These are phyloP conservation scores for Cephalopterus ornatus DNA, from an alignment of 2,113 vertebrate species.

Conservation along the genomic window DNA sequence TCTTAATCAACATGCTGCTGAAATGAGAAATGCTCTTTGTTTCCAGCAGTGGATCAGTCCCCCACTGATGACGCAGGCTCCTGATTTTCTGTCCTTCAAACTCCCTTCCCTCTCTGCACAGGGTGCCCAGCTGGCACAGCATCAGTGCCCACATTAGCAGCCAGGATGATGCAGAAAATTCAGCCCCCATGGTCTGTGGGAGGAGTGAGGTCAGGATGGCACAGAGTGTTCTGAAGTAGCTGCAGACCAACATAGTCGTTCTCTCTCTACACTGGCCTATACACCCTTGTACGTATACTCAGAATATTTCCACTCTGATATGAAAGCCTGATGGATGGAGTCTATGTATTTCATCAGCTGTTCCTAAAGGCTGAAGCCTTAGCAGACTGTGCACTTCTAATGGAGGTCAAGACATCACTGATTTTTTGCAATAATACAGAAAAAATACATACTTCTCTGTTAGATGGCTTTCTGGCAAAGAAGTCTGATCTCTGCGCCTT, in stretches of 20 bases:
- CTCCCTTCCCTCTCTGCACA: background rate
- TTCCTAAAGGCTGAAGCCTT: background rate
- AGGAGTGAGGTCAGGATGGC: background rate
- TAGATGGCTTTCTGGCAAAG: background rate
- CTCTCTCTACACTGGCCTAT: background rate
- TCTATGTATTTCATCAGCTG: background rate
- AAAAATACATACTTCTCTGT: background rate
- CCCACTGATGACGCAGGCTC: background rate
- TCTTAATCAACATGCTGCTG: background rate
- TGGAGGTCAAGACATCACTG: fast-evolving
- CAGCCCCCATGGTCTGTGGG: background rate
- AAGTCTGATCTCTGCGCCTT: background rate
- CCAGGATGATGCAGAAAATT: background rate
- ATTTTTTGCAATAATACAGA: background rate
- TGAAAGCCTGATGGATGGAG: background rate
- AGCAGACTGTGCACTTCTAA: background rate
- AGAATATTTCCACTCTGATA: background rate
- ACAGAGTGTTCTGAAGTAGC: background rate
- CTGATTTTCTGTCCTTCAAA: background rate
- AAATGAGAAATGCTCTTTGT: background rate
- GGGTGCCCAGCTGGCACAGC: fast-evolving
- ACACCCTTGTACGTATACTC: background rate
- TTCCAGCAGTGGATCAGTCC: background rate
- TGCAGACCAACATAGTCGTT: background rate
- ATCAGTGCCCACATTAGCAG: background rate